phyloP scores from a whole-genome alignment of 2,113 vertebrate genomes.

The Podarcis muralis region DNA sequence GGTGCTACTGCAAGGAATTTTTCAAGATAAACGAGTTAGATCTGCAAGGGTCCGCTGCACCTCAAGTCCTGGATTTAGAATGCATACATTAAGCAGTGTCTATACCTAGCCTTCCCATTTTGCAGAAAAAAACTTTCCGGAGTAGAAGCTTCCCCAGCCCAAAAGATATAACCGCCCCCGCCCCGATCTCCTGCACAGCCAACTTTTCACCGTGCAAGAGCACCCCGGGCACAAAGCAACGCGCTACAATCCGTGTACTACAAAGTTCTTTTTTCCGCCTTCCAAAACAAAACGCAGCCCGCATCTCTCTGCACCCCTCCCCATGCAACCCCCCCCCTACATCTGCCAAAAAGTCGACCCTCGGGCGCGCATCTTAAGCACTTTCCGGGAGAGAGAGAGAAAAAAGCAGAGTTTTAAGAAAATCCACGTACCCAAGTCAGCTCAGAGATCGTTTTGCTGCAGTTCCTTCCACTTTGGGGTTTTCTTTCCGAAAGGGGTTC shows the following conservation, averaged over 20 bases:
- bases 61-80: background rate
- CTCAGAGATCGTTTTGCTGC: background rate
- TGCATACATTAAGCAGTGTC: fast-evolving
- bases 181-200: background rate
- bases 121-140: background rate
- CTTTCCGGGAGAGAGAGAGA: background rate
- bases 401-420: too few species aligned
- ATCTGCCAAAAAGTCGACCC: background rate
- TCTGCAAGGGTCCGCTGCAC: background rate
- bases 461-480: background rate
- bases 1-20: too few species aligned
- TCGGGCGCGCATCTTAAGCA: background rate
- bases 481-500: background rate
- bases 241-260: background rate
- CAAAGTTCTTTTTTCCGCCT: conserved; percentile 17
- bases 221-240: background rate
- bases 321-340: background rate
- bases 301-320: background rate
- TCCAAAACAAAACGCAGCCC: background rate
- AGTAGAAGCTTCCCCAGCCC: background rate
- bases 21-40: background rate
- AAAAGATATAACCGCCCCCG: background rate
- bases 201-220: background rate
- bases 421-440: background rate
- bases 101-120: background rate